Base-by-base conservation (phyloP, 2,113 vertebrate genomes). In the Sander vitreus region DNA sequence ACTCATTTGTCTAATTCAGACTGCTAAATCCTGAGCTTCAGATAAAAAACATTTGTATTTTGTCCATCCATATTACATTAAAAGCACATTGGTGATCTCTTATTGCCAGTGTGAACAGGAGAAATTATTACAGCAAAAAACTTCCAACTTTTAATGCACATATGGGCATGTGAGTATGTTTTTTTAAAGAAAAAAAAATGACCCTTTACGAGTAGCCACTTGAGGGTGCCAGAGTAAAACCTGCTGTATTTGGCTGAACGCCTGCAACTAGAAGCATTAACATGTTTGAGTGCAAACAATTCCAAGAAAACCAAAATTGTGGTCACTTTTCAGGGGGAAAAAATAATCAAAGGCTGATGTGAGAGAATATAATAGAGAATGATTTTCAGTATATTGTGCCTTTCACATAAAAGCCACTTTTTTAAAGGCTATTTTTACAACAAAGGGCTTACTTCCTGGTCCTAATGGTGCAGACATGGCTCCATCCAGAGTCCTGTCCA, bases 401-500 rank as follows among this genome's bases (percentile, higher is more conserved):
- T 76, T 75, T 80, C 19, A 58, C 83, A 85, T 62, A 27, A 80
- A 86, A 86, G 39, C 74, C 89, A 55, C 55, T 73, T 83, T 70
- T 68, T 65, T 15, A 47, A 30, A 62, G 66, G n/a, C 25, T 81
- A 80, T 80, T 90, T 92, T 88, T 85, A 80, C 87, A 88, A 81
- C 85, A 87, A 84, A 90, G 85, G 50, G 18, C 48, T 70, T n/a
- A 79, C 79, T 84, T 89, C 89, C 83, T 87, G 88, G 73, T 88
- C 69, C 84, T 87, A 86, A 92, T 76, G 80, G 82, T 27, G 74
- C 89, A 85, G 86, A 50, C 73, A 5, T 65, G 36, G 73, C 88
- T 87, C 80, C 84, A 81, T 87, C 69, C 27, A 14, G 67, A 71
- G 67, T 67, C 63, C 80, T 45, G 79, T 85, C 84, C 81, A 78